Percentiles rank a stretch among this genome's conserved stretches.
Evolutionary conservation across 2,113 vertebrate genomes (phyloP).

Genomic region (Cyanoramphus novaezelandiae): DNA sequence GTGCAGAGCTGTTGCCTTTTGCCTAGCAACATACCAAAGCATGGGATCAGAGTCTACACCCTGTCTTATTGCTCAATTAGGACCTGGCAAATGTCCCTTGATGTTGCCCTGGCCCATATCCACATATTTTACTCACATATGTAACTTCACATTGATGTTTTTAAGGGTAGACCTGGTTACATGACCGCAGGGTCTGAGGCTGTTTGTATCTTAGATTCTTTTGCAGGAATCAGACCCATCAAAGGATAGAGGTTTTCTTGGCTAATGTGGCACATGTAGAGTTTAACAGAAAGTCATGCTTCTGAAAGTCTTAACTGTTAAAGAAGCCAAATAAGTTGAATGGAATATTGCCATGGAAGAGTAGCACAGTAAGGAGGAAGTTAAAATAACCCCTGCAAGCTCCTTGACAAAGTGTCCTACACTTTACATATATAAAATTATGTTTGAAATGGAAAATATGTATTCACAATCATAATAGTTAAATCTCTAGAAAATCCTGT

Average conservation of each 20-base stretch:
- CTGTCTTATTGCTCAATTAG: constrained; percentile 62
- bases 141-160: constrained; percentile 31
- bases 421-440: neutral
- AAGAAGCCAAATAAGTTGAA: neutral
- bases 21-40: constrained; percentile 62
- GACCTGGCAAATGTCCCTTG: neutral
- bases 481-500: neutral
- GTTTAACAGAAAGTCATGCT: neutral
- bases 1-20: constrained; percentile 40
- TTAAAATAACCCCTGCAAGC: neutral
- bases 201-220: neutral
- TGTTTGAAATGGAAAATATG: neutral
- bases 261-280: neutral
- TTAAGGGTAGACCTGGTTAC: neutral
- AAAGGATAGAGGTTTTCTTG: neutral
- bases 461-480: neutral
- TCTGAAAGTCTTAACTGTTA: neutral
- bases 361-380: neutral
- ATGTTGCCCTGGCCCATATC: constrained; percentile 22
- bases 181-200: neutral
- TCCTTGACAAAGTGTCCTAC: neutral
- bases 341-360: neutral
- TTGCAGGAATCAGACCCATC: neutral
- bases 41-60: constrained; percentile 58
- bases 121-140: constrained; percentile 51